Evolutionary conservation across 2,888 invertebrate genomes (phyloP), one percentile per base, ranked within the genome.

Genomic region (Penaeus monodon): DNA sequence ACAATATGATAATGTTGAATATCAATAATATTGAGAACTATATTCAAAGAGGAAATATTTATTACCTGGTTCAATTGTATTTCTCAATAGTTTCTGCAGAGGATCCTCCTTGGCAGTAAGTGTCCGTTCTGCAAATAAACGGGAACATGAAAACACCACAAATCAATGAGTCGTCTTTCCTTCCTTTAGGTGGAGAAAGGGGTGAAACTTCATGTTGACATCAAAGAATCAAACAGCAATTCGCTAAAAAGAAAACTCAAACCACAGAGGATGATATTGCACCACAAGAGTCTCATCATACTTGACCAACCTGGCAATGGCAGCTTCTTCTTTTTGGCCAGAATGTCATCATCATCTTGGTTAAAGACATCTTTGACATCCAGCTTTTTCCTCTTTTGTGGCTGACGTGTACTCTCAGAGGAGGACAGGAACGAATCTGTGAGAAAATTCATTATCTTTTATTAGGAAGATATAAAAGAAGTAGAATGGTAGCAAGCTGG

Each of bases 331-430:
- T 91, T 91, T 27, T 92, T 91, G 33, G 91, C 90, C 22, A 91
- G 91, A 79, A 92, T 92, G 82, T 93, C 93, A 88, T 92, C 92
- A 89, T 97, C 97, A 91, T 97, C 97, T 88, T 95, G 96, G 92
- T 96, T 97, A 92, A 97, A 97, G 7, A 97, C 96, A 91, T 96
- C 96, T 90, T 96, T 95, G 0, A 97, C 95, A 90, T 96, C 96
- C 89, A 96, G 94, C 92, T 96, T 96, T 93, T 96, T 96, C 91
- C 95, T 91, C 84, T 89, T 88, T 22, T 89, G 88, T 27, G 86
- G 88, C 33, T 86, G 86, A 8, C 76, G 90, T 44, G 88, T 83
- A 0, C 74, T 65, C 22, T 84, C 80, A 12, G 65, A 80, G 1
- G 87, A 81, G 27, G 87, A 84, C 77, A 81, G 27, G 74, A 80